Base-by-base conservation (phyloP, 2,797 vertebrate genomes). In the Garrulus glandarius region DNA sequence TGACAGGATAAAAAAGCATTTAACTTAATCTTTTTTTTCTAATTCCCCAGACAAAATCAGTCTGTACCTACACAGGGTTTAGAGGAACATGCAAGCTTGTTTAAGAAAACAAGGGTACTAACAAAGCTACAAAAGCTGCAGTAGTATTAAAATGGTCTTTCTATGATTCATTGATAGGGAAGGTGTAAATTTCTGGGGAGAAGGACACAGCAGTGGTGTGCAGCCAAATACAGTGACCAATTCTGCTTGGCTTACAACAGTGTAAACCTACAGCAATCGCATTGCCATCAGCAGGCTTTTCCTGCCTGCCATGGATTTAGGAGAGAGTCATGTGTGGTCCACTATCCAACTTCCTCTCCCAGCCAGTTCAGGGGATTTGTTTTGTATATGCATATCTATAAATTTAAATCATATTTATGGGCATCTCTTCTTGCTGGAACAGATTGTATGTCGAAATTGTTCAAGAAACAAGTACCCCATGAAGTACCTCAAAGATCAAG, bases 371-470 rank as follows among this genome's bases (percentile, higher is more conserved):
- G 27, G 55, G 32, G 3, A 75, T 67, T 79, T 75, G 30, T 46
- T 91, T 72, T 52, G 10, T 37, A 63, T 41, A 20, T 61, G 53
- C 30, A 36, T 55, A 59, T 57, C 36, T 61, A 57, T 22, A 52
- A 34, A 89, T 47, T 69, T 57, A 52, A 87, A 65, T 53, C 39
- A 43, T 23, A 74, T 70, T 77, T 59, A 82, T 3, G 1, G 44
- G n/a, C 15, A 32, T 81, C 47, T 96, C 17, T 89, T 82, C 56
- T 86, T 90, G 22, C 76, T 80, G 86, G 75, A 61, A 63, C 97
- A 99, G 99, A 99, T 99, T 68, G 98, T 99, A 83, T 99, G 99
- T 97, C 98, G 99, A 94, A 99, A 99, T 97, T 99, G 99, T 95
- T 99, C 98, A 63, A 98, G 98, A 94, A 99, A 99, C 98, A 99